A percentile compares a stretch with the other conserved stretches of the same genome.
Evolutionary conservation across 2,113 vertebrate species (phyloP).

Genomic region (Chloropsis cyanopogon): DNA sequence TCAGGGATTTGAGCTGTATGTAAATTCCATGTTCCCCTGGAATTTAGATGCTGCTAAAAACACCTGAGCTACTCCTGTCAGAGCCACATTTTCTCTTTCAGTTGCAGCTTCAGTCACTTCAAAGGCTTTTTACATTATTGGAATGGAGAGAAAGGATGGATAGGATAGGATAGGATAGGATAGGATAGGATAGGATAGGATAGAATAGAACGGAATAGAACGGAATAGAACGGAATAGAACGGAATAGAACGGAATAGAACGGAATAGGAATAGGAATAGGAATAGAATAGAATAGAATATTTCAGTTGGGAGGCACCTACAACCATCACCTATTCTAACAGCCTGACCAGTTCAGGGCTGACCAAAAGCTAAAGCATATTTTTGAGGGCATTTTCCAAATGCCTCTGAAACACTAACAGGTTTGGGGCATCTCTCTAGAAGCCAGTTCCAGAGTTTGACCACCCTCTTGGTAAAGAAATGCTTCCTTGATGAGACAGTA

Average conservation of each 20-base stretch:
- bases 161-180: not conserved
- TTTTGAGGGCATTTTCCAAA: not conserved
- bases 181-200: not conserved
- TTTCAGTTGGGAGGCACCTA: not conserved
- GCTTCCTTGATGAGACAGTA: not conserved
- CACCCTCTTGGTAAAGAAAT: not conserved
- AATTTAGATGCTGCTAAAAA: not conserved
- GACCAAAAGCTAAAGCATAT: not conserved
- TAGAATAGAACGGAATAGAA: not conserved
- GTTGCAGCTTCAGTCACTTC: not conserved
- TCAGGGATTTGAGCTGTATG: not conserved
- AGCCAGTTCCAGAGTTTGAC: not conserved
- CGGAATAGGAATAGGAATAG: not conserved
- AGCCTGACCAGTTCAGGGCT: not conserved
- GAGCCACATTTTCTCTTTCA: not conserved
- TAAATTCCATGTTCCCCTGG: not conserved
- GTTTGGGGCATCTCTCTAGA: not conserved
- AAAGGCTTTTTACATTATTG: not conserved
- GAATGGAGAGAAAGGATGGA: not conserved
- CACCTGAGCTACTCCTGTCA: not conserved
- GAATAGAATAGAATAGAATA: not conserved
- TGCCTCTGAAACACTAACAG: not conserved
- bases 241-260: not conserved
- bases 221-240: not conserved
- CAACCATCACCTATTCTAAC: not conserved